Evolutionary conservation across 2,888 invertebrate species (phyloP).

Genomic region (Leptopilina drosophilae): DNA sequence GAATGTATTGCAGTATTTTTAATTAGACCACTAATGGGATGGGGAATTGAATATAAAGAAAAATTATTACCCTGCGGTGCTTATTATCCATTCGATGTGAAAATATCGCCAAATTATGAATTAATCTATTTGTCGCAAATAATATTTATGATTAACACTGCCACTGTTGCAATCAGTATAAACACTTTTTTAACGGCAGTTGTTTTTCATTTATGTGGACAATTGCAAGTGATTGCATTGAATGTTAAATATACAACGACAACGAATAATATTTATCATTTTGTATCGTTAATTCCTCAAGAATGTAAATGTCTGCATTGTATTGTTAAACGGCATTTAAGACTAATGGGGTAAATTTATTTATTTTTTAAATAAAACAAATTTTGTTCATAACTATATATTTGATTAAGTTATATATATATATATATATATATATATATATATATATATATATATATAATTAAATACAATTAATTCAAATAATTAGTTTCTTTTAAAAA

Average conservation of each 20-base stretch:
- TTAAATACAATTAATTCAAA: background rate
- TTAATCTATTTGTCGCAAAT: background rate
- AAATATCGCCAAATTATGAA: background rate
- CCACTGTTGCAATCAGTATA: background rate
- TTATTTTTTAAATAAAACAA: background rate
- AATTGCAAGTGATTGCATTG: background rate
- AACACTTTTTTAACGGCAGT: background rate
- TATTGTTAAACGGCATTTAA: background rate
- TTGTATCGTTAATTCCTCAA: background rate
- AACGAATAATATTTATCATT: background rate
- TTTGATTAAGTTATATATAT: no score
- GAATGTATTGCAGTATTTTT: background rate
- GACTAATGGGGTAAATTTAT: background rate
- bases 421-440: no score
- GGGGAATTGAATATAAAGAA: background rate
- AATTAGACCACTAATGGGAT: background rate
- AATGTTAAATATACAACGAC: background rate
- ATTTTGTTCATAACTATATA: no score
- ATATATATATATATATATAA: no score
- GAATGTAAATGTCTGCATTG: background rate
- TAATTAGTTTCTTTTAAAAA: background rate
- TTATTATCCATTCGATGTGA: background rate
- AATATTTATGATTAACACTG: background rate
- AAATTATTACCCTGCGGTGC: background rate
- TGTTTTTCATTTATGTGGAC: constrained; percentile 12